phyloP scores from a whole-genome alignment of 2,797 vertebrate genomes.

The Telmatherina bonti region DNA sequence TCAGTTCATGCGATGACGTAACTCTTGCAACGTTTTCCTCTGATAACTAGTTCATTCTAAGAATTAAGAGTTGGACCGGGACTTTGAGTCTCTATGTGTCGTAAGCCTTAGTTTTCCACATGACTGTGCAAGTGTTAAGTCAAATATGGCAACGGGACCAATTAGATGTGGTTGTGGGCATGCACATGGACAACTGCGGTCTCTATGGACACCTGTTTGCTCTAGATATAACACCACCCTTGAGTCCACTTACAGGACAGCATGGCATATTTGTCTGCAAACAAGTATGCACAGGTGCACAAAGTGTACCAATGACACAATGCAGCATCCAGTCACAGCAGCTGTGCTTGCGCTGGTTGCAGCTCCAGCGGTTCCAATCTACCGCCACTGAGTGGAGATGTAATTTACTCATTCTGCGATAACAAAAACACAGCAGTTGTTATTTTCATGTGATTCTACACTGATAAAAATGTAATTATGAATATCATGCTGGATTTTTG shows the following conservation, averaged over 20 bases:
- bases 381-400: not conserved
- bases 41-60: too few species aligned
- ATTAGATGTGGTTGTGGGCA: conserved; percentile 5
- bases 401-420: not conserved
- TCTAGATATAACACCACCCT: not conserved
- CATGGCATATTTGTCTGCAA: not conserved
- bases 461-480: not conserved
- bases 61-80: not conserved
- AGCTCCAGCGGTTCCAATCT: conserved; percentile 6
- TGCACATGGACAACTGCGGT: not conserved
- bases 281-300: not conserved
- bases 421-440: not conserved
- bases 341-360: conserved; percentile 3
- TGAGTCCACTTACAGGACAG: conserved; percentile 2
- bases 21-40: too few species aligned
- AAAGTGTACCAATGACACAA: not conserved
- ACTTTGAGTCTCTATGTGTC: not conserved
- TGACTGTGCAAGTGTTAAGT: not conserved
- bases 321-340: not conserved
- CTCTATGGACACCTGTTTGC: not conserved
- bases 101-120: conserved; percentile 1
- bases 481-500: not conserved
- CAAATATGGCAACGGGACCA: conserved; percentile 8
- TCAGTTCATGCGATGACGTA: too few species aligned
- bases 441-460: not conserved